Evolutionary conservation across 2,797 vertebrate species (phyloP).

Genomic region (Helicolenus hilgendorfi): DNA sequence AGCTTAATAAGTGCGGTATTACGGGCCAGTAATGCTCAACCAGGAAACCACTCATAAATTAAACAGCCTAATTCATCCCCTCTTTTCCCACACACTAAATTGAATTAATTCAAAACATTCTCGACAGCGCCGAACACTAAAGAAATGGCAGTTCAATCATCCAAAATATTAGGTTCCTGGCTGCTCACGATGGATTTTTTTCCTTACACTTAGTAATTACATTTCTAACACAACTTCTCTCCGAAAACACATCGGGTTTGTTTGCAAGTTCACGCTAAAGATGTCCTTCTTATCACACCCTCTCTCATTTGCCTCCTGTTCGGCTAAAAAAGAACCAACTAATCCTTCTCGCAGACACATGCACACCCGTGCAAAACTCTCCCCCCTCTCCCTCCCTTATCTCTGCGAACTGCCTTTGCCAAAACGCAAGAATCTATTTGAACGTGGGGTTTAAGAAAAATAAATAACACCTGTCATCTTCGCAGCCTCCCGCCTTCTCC

Average conservation of each 20-base stretch:
- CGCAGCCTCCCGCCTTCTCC: constrained; percentile 4
- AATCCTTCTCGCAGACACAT: constrained; percentile 16
- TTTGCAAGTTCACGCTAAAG: constrained; percentile 36
- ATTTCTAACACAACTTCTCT: constrained; percentile 32
- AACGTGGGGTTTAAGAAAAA: constrained; percentile 27
- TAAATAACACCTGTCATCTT: constrained; percentile 61
- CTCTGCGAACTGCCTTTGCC: not conserved
- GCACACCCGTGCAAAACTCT: not conserved
- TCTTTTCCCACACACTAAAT: constrained; percentile 33
- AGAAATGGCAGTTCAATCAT: constrained; percentile 41
- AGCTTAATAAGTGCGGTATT: constrained; percentile 51
- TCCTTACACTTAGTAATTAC: constrained; percentile 40
- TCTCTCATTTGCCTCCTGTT: constrained; percentile 54
- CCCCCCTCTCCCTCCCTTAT: constrained; percentile 1
- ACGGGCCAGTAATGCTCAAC: constrained; percentile 47
- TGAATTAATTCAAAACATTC: constrained; percentile 43
- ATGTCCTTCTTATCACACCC: constrained; percentile 61
- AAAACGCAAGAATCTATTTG: constrained; percentile 45
- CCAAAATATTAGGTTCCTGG: constrained; percentile 46
- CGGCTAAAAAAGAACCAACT: not conserved
- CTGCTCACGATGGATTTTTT: constrained; percentile 14
- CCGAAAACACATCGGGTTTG: constrained; percentile 38
- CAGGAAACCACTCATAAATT: constrained; percentile 53
- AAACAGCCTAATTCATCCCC: constrained; percentile 52
- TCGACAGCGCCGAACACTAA: constrained; percentile 2